Conservation (phyloP, 1,140 invertebrate genomes). For the Drosophila malerkotliana region DNA sequence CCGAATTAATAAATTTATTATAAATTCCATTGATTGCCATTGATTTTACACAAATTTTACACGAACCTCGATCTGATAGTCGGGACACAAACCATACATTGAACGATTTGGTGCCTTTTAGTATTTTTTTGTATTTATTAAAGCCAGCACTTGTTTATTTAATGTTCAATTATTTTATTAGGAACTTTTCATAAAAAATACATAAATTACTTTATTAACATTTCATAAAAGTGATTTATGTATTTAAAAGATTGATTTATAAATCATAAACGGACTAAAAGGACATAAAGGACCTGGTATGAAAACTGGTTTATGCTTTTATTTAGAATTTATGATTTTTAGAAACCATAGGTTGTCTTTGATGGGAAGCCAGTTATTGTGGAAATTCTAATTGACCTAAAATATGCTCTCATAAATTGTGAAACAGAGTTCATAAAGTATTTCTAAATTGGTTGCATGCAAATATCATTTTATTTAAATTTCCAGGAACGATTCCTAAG, state of each 20-base stretch:
- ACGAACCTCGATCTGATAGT: constrained; percentile 4
- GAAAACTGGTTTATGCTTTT: constrained; percentile 36
- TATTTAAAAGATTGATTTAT: too few species aligned
- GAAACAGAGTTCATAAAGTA: constrained; percentile 35
- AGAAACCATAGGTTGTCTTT: constrained; percentile 44
- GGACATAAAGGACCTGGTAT: neutral
- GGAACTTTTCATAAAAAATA: too few species aligned
- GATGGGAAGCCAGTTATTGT: constrained; percentile 12
- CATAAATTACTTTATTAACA: too few species aligned
- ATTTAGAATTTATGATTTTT: constrained; percentile 25
- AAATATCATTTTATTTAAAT: constrained; percentile 1
- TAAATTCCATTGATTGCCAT: neutral
- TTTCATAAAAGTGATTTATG: too few species aligned
- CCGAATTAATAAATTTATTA: too few species aligned
- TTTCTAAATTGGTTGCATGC: constrained; percentile 8
- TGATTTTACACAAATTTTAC: neutral
- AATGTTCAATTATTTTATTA: too few species aligned
- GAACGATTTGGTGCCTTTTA: neutral
- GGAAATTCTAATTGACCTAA: constrained; percentile 28
- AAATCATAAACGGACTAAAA: neutral
- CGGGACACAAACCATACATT: constrained; percentile 3
- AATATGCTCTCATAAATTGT: constrained; percentile 51
- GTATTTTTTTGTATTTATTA: constrained; percentile 28
- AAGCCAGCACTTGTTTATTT: neutral
- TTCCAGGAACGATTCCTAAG: constrained; percentile 5